These are phyloP conservation scores for Cyclina sinensis DNA, from an alignment of 1,140 invertebrate species.

Conservation along the genomic window DNA sequence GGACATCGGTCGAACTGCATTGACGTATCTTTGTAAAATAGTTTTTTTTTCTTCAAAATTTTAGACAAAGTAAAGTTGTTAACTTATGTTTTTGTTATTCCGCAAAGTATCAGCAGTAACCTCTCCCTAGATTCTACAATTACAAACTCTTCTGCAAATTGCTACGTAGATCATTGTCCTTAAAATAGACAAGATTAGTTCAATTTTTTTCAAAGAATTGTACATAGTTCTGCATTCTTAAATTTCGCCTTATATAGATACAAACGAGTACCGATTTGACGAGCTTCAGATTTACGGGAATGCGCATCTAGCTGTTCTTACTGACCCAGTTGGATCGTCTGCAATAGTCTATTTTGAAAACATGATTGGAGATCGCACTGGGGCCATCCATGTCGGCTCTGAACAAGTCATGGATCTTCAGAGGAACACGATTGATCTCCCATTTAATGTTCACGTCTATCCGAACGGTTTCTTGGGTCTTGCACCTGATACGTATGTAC, in stretches of 20 bases:
- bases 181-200: no score
- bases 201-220: no score
- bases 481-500: conserved; percentile 75
- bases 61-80: no score
- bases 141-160: no score
- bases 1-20: no score
- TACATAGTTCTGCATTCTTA: no score
- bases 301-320: conserved; percentile 78
- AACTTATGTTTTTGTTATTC: no score
- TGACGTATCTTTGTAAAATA: no score
- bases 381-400: conserved; percentile 76
- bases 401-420: conserved; percentile 77
- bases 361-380: conserved; percentile 81
- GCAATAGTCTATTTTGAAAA: conserved; percentile 75
- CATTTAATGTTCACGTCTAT: conserved; percentile 80
- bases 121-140: no score
- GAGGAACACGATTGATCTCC: conserved; percentile 76
- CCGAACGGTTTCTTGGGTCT: conserved; percentile 76
- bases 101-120: no score
- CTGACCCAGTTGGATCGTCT: conserved; percentile 65
- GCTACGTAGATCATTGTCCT: no score
- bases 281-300: conserved; percentile 80
- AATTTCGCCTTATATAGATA: conserved; percentile 41
- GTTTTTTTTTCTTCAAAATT: no score
- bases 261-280: conserved; percentile 75